Evolutionary conservation across 1,140 invertebrate genomes (phyloP), one percentile per base, ranked within the genome.

Genomic region (Reticulitermes speratus): DNA sequence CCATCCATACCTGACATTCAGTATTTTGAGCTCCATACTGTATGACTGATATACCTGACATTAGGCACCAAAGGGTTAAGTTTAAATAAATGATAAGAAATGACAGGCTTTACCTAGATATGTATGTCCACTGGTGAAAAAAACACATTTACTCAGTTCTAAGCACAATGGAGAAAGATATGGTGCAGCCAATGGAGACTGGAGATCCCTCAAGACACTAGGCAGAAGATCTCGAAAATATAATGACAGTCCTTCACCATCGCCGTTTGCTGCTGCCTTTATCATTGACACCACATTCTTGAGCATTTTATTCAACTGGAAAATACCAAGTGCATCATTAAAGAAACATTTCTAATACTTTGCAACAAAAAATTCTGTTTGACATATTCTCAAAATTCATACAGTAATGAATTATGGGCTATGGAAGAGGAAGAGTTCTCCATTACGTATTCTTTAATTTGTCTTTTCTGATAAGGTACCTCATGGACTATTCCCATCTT

Each of bases 151-250:
- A 0, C 92, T 90, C 25, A 97, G 90, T 23, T 92, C 89, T 7
- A 93, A 87, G 89, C 94, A 96, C 3, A 96, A 90, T 84, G 94
- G 90, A 25, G 93, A 92, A 86, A 95, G 90, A 48, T 91, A 90
- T 19, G 94, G 94, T 16, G 95, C 95, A 21, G 95, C 94, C 45
- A 97, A 90, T 32, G 96, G 95, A 30, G 94, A 96, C 38, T 93
- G 91, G 83, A 96, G 91, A 86, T 94, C 93, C 82, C 90, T 91
- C 75, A 97, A 90, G 87, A 97, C 91, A 16, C 92, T 90, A 25
- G 92, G 91, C 85, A 97, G 89, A 19, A 96, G 89, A 84, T 93
- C 91, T 82, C 94, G 93, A 82, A 95, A 94, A 87, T 94, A 91
- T 59, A 93, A 89, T 0, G 95, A 93, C n/a, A 96, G 89, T 87